These are phyloP conservation scores for Euphydryas editha DNA, from an alignment of 2,888 invertebrate species.

Conservation along the genomic window DNA sequence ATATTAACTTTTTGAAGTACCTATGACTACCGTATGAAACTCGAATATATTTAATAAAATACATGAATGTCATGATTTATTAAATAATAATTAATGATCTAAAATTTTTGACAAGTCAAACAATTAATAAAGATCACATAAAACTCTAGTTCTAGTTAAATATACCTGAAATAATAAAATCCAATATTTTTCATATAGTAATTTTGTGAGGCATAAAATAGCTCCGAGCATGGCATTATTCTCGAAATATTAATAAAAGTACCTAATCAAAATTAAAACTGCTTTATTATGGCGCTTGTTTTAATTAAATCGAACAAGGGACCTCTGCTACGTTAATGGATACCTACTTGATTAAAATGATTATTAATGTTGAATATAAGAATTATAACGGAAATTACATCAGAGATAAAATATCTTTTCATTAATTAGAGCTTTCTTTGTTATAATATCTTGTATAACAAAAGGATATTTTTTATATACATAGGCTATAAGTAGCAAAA, in stretches of 20 bases:
- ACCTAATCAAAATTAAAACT: constrained; percentile 35
- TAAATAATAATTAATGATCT: no score
- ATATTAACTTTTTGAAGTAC: no score
- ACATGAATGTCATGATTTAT: no score
- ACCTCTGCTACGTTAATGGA: constrained; percentile 23
- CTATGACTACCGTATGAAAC: no score
- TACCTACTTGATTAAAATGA: constrained; percentile 33
- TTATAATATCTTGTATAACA: no score
- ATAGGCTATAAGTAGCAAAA: no score
- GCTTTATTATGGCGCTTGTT: constrained; percentile 32
- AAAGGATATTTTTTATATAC: no score
- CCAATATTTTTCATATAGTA: constrained; percentile 1
- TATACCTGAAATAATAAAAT: neutral
- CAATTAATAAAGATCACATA: neutral
- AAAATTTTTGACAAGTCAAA: no score
- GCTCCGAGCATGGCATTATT: constrained; percentile 11
- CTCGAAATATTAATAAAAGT: constrained; percentile 24
- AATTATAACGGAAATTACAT: neutral
- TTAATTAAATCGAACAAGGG: constrained; percentile 37
- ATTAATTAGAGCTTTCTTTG: no score
- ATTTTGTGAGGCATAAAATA: constrained; percentile 8
- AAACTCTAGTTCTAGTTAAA: neutral
- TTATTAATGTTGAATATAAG: constrained; percentile 15
- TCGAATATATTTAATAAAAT: no score
- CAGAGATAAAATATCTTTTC: neutral